Evolutionary conservation across 2,888 invertebrate species (phyloP), one percentile per base, ranked within the genome.

Genomic region (Crocallis elinguaria): DNA sequence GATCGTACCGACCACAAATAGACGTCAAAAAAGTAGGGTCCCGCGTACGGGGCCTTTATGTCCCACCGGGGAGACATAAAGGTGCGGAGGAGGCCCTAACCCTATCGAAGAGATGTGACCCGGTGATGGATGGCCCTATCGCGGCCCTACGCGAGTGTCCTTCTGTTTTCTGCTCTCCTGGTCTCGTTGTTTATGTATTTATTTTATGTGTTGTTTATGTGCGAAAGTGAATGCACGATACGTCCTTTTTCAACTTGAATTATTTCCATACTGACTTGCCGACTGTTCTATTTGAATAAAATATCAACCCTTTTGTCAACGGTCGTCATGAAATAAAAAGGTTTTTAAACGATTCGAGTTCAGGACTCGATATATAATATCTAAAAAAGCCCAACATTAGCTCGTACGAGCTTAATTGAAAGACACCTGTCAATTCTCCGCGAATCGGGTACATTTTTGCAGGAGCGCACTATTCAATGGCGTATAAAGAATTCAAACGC

Each of bases 21-120:
- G 88, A 89, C 84, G 89, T 87, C 88, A 90, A 89, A 91, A 88
- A 88, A 88, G 85, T 86, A 82, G 88, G 84, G 85, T 80, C 78
- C 75, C 77, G 74, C 74, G 79, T 79, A 80, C 79, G 76, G 84
- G 78, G 83, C 81, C 78, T 84, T 89, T 90, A 90, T 86, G 76
- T 85, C 75, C 69, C 88, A 84, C 90, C 77, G 71, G 91, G 90
- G 91, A 90, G 82, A 60, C 89, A 90, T 91, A 91, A 90, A 90
- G 90, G 89, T 91, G 82, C 84, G 83, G 84, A 86, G 84, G 79
- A 84, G 84, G 84, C 80, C 84, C 86, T 89, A 91, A 91, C 90
- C 91, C 91, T 91, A 91, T 90, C 90, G 90, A 88, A 86, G 82
- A 75, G 79, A 86, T 86, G 88, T 84, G 87, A 84, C 86, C 86